Conservation (phyloP, 2,113 vertebrate genomes). For the Cheilinus undulatus region DNA sequence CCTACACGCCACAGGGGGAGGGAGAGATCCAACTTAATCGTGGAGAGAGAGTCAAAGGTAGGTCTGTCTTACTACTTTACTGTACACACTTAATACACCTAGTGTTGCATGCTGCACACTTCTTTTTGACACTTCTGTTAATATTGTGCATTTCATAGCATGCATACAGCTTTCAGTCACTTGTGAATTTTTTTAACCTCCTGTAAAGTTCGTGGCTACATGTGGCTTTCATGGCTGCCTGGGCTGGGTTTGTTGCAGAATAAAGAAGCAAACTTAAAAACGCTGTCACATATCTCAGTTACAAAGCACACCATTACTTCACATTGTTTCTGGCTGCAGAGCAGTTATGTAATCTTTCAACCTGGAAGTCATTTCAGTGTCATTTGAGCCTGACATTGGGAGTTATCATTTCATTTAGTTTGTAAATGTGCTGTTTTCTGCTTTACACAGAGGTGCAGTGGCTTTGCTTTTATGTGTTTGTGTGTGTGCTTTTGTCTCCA, state of each 20-base stretch:
- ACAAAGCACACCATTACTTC: constrained; percentile 38
- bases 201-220: constrained; percentile 21
- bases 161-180: neutral
- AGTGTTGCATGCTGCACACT: neutral
- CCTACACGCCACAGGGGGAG: constrained; percentile 92
- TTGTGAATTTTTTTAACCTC: constrained; percentile 3
- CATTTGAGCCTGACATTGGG: constrained; percentile 41
- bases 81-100: neutral
- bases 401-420: constrained; percentile 52
- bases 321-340: constrained; percentile 25
- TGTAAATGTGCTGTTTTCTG: constrained; percentile 61
- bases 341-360: constrained; percentile 37
- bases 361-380: constrained; percentile 49
- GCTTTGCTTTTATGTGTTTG: constrained; percentile 71
- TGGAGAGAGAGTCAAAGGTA: constrained; percentile 96
- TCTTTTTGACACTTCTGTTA: neutral
- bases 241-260: constrained; percentile 27
- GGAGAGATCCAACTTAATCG: constrained; percentile 96
- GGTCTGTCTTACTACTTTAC: constrained; percentile 55
- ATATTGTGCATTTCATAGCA: constrained; percentile 21
- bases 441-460: constrained; percentile 45
- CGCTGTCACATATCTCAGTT: constrained; percentile 19
- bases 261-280: constrained; percentile 7
- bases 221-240: constrained; percentile 37
- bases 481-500: constrained; percentile 82